Evolutionary conservation across 64 coral and sea anemone genomes (phyloP), one percentile per base, ranked within the genome.

Genomic region (Exaiptasia diaphana): DNA sequence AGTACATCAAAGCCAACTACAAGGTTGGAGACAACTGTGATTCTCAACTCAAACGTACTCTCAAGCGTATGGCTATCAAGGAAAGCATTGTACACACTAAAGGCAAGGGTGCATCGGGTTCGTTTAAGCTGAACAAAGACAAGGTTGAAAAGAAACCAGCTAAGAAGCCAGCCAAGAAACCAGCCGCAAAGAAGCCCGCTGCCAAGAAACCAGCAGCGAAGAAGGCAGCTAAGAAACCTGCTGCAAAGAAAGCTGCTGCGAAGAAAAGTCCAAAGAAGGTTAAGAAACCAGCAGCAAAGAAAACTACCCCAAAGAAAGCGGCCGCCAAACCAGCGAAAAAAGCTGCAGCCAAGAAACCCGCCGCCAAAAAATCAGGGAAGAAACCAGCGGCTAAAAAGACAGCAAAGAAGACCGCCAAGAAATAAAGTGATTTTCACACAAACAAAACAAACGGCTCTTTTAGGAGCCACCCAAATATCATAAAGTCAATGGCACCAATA

Each of bases 1-100:
- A 80, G 56, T 80, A 64, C 59, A 80, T 80, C 59, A 65, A 65
- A 80, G 58, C 38, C 23, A 80, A 64, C 77, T 80, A 65, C 77
- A 80, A 43, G 35, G 58, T 80, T 21, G 77, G 40, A 0, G 59
- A 80, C 10, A 42, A 32, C 57, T 29, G 26, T 62, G 77, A 31
- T 17, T 4, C 36, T 63, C 59, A 48, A 25, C 17, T 80, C 3
- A 80, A 49, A 39, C 8, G 25, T 24, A 38, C 77, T 23, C 57
- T 80, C 26, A 80, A 80, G 54, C 62, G 41, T 45, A 41, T 42
- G 39, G n/a, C 18, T 21, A 57, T 36, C 3, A 77, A 43, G 4
- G 77, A 57, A 80, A 61, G 17, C 14, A 12, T 61, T 41, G 0
- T 80, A 11, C 54, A 67, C 36, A 34, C 77, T 24, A 80, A 80